Evolutionary conservation across 2,113 vertebrate genomes (phyloP).

Genomic region (Cnemophilus loriae): DNA sequence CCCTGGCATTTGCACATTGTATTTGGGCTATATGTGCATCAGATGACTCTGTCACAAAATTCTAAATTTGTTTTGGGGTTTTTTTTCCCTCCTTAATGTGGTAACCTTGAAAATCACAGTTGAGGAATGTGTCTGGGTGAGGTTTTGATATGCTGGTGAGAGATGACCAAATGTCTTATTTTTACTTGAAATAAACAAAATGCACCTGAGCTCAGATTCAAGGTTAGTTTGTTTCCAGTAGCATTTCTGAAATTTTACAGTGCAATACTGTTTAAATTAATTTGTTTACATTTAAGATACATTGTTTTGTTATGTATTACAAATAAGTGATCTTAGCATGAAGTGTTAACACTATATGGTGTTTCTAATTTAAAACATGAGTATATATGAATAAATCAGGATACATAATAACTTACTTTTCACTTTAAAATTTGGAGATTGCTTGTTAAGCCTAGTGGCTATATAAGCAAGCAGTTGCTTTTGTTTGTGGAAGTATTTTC

Average conservation of each 20-base stretch:
- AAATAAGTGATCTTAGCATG: background rate
- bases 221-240: background rate
- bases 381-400: background rate
- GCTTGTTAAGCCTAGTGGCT: background rate
- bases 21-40: background rate
- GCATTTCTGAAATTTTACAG: background rate
- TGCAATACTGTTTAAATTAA: background rate
- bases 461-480: background rate
- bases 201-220: background rate
- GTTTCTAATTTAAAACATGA: background rate
- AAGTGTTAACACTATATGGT: background rate
- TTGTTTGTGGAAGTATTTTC: background rate
- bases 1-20: background rate
- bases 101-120: background rate
- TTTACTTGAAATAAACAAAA: background rate
- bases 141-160: background rate
- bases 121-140: background rate
- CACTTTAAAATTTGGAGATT: background rate
- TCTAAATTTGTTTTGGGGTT: background rate
- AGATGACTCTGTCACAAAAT: background rate
- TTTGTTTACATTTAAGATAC: background rate
- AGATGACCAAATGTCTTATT: background rate
- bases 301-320: background rate
- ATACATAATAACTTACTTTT: background rate
- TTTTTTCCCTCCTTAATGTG: background rate